These are phyloP conservation scores for Laothoe populi DNA, from an alignment of 2,888 invertebrate species.

Conservation along the genomic window DNA sequence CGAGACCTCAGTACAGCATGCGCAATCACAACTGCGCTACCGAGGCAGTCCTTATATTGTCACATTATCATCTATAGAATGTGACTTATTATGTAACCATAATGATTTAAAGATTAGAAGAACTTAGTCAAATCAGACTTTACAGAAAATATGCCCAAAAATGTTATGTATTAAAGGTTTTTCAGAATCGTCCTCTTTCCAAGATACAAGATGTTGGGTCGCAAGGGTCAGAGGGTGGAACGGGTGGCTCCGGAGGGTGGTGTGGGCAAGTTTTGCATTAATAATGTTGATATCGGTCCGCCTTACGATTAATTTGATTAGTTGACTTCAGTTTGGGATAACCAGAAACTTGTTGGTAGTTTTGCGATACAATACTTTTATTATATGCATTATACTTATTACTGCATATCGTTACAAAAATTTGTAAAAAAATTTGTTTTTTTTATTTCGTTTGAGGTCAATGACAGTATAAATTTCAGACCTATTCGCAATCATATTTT, in stretches of 20 bases:
- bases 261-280: slow-evolving; percentile 77
- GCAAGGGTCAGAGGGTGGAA: slow-evolving; percentile 41
- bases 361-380: not conserved
- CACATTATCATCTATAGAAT: too few relatives aligned
- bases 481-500: too few relatives aligned
- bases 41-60: too few relatives aligned
- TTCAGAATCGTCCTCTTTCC: slow-evolving; percentile 61
- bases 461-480: too few relatives aligned
- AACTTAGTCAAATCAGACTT: not conserved
- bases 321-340: slow-evolving; percentile 45
- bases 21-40: too few relatives aligned
- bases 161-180: slow-evolving; percentile 30
- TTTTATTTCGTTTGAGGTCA: too few relatives aligned
- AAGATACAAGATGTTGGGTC: slow-evolving; percentile 56
- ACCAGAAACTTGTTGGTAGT: slow-evolving; percentile 21
- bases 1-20: too few relatives aligned
- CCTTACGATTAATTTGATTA: slow-evolving; percentile 82
- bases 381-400: too few relatives aligned
- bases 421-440: too few relatives aligned
- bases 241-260: slow-evolving; percentile 42
- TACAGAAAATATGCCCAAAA: slow-evolving; percentile 27
- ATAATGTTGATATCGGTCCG: slow-evolving; percentile 82
- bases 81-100: too few relatives aligned
- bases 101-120: too few relatives aligned
- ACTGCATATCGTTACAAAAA: too few relatives aligned